Base-by-base conservation (phyloP, 2,113 vertebrate genomes). In the Serilophus lunatus region DNA sequence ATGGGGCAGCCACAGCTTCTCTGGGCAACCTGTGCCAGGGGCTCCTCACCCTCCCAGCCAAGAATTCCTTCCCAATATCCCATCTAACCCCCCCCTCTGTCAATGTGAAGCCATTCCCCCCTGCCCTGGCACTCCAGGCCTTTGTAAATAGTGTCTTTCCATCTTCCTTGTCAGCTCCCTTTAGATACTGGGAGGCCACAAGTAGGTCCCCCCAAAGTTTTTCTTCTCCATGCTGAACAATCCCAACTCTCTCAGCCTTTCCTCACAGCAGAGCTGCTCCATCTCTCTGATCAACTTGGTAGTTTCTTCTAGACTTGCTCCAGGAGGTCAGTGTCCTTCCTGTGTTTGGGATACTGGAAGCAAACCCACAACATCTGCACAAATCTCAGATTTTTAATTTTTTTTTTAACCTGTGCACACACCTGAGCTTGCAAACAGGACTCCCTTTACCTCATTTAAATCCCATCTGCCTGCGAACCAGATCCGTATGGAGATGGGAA, bases 41-140 rank as follows among this genome's bases (percentile, higher is more conserved):
- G 7, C 45, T 60, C 1, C 1, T 16, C 36, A 25, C 26, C 38
- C 38, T 45, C 64, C 0, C 18, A 70, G n/a, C 1, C 2, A 24
- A 2, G 4, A n/a, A 53, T 53, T 68, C 45, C 38, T 53, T 65
- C 63, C 29, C 63, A 33, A 44, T 65, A 65, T 24, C 63, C 63
- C 28, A 44, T 12, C 40, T 33, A 7, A 2, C 40, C 40, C 29
- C 44, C 13, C 19, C 38, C 20, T 65, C 40, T 65, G 63, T 18
- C 40, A 44, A 20, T 44, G 19, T 29, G 29, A 65, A 65, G 40
- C 29, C 29, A 44, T 65, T 44, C 63, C 40, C n/a, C 38, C 18
- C 7, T 65, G 28, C 23, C 29, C 40, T 44, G 29, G 22, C 19
- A 5, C 19, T 65, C 29, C 63, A 65, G 9, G 18, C 9, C 63